Percentiles rank a stretch among this genome's conserved stretches.
These are phyloP conservation scores for Limnephilus lunatus DNA, from an alignment of 2,888 invertebrate species.

Conservation along the genomic window DNA sequence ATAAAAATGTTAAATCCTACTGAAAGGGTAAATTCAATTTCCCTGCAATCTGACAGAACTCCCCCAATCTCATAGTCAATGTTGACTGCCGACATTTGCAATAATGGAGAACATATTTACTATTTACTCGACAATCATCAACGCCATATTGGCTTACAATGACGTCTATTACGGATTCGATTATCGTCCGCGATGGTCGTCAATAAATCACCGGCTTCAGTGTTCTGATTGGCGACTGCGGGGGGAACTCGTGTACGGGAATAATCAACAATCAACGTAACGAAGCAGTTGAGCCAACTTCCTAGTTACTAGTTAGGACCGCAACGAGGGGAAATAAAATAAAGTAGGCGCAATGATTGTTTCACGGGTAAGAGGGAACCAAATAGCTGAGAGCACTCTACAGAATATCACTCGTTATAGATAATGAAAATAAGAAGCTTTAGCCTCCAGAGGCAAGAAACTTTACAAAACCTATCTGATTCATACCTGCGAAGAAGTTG, in stretches of 20 bases:
- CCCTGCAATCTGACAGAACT: background rate
- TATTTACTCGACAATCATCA: constrained; percentile 11
- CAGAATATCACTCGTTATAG: background rate
- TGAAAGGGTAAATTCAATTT: background rate
- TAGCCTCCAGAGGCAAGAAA: background rate
- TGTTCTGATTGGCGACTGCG: background rate
- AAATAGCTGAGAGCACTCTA: background rate
- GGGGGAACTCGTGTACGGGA: background rate
- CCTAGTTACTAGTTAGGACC: background rate
- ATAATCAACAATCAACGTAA: constrained; percentile 2
- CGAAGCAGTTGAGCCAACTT: background rate
- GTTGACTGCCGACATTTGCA: background rate
- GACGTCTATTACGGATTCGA: constrained; percentile 15
- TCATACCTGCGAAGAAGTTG: background rate
- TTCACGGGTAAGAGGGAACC: background rate
- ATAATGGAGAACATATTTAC: background rate
- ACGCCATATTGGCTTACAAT: background rate
- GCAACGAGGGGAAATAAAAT: background rate
- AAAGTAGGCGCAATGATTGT: background rate
- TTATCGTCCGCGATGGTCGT: background rate
- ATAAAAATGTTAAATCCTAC: background rate
- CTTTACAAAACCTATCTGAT: too few relatives aligned
- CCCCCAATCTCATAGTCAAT: background rate
- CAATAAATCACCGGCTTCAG: constrained; percentile 15
- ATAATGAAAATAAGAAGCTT: background rate